phyloP scores from a whole-genome alignment of 2,797 vertebrate genomes.

The Rhabdomys pumilio region DNA sequence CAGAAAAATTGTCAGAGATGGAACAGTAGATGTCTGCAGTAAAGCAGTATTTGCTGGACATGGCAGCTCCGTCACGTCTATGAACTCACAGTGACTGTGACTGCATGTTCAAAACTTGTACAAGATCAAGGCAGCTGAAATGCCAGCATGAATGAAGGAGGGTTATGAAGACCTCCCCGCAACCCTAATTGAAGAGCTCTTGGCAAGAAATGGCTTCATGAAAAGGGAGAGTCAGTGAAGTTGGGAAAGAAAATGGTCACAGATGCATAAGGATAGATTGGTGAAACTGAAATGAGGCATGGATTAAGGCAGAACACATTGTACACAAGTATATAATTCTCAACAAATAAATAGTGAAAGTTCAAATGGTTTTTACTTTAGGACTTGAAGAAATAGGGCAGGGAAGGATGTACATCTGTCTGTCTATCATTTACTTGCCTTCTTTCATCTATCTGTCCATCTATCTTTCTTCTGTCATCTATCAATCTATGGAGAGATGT shows the following conservation, averaged over 20 bases:
- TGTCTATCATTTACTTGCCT: no score
- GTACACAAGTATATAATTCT: neutral
- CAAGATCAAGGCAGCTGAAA: neutral
- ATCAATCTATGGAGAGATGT: neutral
- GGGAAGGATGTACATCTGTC: neutral
- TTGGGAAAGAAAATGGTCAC: neutral
- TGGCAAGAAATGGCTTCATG: neutral
- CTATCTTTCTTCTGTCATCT: neutral
- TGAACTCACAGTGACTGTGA: neutral
- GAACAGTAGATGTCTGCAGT: neutral
- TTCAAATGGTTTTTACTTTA: slow-evolving; percentile 38
- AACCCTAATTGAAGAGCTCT: neutral
- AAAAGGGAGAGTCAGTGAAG: neutral
- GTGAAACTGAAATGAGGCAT: neutral
- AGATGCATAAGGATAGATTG: neutral
- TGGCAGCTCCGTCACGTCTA: neutral
- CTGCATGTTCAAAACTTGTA: neutral
- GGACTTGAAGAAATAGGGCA: neutral
- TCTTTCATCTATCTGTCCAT: neutral
- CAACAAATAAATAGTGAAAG: neutral
- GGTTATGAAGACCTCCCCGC: neutral
- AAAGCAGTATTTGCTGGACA: neutral
- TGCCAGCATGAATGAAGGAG: neutral
- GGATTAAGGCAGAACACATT: neutral
- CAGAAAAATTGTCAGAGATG: neutral